Conservation (phyloP, 2,113 vertebrate species). For the Lepisosteus oculatus region DNA sequence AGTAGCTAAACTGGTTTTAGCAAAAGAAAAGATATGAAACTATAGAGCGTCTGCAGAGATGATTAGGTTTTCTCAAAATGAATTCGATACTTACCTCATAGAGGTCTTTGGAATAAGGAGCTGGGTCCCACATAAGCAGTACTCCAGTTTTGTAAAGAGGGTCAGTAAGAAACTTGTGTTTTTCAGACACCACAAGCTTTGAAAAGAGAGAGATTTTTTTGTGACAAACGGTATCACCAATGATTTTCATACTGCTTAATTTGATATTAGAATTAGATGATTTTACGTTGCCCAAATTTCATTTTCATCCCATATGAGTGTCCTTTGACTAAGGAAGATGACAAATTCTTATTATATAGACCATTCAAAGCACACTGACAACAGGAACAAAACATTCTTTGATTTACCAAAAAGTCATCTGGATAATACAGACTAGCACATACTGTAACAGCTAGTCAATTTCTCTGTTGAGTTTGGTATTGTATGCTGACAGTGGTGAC, state of each 20-base stretch:
- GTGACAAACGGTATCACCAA: not conserved
- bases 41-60: not conserved
- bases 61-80: not conserved
- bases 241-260: not conserved
- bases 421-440: too few species aligned
- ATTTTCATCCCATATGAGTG: too few species aligned
- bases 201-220: constrained; percentile 28
- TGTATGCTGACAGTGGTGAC: too few species aligned
- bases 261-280: too few species aligned
- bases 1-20: not conserved
- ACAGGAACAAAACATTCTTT: too few species aligned
- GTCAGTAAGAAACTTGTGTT: constrained; percentile 55
- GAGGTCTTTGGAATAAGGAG: constrained; percentile 65
- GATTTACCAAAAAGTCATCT: too few species aligned
- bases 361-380: too few species aligned
- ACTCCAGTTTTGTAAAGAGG: constrained; percentile 62
- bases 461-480: too few species aligned
- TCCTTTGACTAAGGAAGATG: too few species aligned
- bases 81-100: constrained; percentile 54
- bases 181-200: constrained; percentile 61
- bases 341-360: too few species aligned
- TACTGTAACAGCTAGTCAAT: too few species aligned
- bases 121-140: constrained; percentile 75
- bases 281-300: too few species aligned
- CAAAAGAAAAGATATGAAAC: not conserved